Base-by-base conservation (phyloP, 2,113 vertebrate species). In the Brienomyrus brachyistius region DNA sequence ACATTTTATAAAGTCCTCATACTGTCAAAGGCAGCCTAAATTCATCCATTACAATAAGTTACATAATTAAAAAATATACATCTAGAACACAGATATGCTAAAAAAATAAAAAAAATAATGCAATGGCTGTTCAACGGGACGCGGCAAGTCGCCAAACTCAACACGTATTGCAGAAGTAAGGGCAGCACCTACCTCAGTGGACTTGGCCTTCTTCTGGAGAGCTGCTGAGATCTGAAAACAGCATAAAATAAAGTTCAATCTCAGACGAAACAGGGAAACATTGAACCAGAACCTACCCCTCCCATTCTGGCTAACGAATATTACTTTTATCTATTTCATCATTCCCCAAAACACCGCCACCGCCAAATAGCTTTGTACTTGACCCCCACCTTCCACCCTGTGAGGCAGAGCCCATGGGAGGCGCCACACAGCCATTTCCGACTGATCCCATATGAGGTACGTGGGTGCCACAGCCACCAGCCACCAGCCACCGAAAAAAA, bases 151-250 rank as follows among this genome's bases (percentile, higher is more conserved):
- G 45, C 6, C 13, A 15, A 23, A 47, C 27, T 80, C 80, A 47
- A 40, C 35, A 56, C 21, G 43, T 15, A 56, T 23, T 47, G 17
- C 54, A 88, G 51, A 21, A 13, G 13, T 80, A 15, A 6, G 23
- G 77, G 8, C 10, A 15, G 47, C 47, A 48, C 91, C 94, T 95
- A 99, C 98, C 97, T 96, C 91, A 15, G 91, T 90, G 23, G 93
- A 50, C 8, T 91, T 91, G 40, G 91, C 92, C 84, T 95, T 95
- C 10, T 93, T 95, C 91, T 95, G 95, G 89, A 98, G 93, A 51
- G 97, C 92, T 66, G 95, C 96, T 47, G 95, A 94, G 94, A 98
- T 96, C 98, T 99, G 93, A 31, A 91, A 92, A 85, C 21, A 59
- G 83, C 88, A 80, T 7, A 85, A 62, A 89, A 27, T 52, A 9